These are phyloP conservation scores for Oryzias javanicus DNA, from an alignment of 2,113 vertebrate species.

Conservation along the genomic window DNA sequence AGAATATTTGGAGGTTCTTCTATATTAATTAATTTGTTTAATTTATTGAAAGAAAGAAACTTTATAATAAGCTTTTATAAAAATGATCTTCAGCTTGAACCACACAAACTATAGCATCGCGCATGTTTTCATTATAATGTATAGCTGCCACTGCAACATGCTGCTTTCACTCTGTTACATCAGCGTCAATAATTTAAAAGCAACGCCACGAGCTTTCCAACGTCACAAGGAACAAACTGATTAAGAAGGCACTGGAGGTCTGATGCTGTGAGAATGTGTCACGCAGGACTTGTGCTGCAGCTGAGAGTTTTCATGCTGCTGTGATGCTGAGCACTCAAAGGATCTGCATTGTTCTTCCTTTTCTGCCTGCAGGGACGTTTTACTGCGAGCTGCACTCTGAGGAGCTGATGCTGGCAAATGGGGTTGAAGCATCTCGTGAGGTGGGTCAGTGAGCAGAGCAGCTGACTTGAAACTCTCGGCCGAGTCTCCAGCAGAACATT, in stretches of 20 bases:
- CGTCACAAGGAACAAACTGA: no score
- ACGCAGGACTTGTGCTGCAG: background rate
- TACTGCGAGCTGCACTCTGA: constrained; percentile 79
- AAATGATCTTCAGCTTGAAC: no score
- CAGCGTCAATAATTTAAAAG: background rate
- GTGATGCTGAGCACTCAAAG: no score
- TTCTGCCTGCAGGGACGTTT: constrained; percentile 70
- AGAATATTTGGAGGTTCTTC: no score
- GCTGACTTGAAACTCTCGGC: background rate
- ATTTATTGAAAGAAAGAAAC: no score
- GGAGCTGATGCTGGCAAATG: constrained; percentile 40
- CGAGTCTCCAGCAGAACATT: background rate
- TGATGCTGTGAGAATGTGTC: background rate
- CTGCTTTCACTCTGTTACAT: background rate
- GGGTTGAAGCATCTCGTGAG: constrained; percentile 35
- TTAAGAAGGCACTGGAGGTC: no score
- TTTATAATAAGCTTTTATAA: no score
- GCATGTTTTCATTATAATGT: background rate
- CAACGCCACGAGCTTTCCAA: no score
- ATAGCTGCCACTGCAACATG: background rate
- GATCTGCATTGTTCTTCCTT: constrained; percentile 8
- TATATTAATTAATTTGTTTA: no score
- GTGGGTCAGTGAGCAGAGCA: constrained; percentile 48
- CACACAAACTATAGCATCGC: background rate
- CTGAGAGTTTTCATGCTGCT: background rate